phyloP scores from a whole-genome alignment of 1,140 invertebrate genomes.

The Campodea augens region DNA sequence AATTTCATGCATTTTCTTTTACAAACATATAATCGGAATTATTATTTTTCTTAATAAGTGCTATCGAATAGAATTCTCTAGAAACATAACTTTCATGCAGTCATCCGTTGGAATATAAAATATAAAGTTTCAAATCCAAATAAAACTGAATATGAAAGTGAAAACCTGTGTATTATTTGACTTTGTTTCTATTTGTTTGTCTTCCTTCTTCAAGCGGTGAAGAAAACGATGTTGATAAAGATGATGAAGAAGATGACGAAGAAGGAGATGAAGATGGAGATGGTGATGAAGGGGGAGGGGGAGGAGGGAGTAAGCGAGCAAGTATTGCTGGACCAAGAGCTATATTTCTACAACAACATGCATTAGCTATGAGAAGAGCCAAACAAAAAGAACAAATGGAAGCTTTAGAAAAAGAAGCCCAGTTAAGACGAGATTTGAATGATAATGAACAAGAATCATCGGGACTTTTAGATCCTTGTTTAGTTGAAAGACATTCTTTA shows the following conservation, averaged over 20 bases:
- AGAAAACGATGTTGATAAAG: not conserved
- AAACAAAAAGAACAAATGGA: not conserved
- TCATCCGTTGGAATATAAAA: too few species aligned
- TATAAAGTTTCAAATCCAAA: too few species aligned
- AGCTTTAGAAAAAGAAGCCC: not conserved
- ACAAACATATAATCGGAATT: too few species aligned
- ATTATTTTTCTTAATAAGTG: too few species aligned
- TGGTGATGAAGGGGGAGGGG: not conserved
- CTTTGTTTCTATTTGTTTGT: too few species aligned
- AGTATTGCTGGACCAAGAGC: not conserved
- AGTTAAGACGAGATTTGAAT: not conserved
- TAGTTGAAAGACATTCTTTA: slow-evolving; percentile 58
- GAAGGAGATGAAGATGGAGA: not conserved
- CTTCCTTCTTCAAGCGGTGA: not conserved
- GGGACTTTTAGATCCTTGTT: slow-evolving; percentile 35
- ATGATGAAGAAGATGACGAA: not conserved
- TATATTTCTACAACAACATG: not conserved
- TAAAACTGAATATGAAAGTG: too few species aligned
- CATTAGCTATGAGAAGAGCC: not conserved
- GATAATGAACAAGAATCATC: not conserved
- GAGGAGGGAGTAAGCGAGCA: not conserved
- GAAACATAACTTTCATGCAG: too few species aligned
- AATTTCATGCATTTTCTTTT: too few species aligned
- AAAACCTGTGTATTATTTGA: too few species aligned
- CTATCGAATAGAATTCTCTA: too few species aligned